phyloP scores from a whole-genome alignment of 1,140 invertebrate species.

The Philopotamus ludificatus region DNA sequence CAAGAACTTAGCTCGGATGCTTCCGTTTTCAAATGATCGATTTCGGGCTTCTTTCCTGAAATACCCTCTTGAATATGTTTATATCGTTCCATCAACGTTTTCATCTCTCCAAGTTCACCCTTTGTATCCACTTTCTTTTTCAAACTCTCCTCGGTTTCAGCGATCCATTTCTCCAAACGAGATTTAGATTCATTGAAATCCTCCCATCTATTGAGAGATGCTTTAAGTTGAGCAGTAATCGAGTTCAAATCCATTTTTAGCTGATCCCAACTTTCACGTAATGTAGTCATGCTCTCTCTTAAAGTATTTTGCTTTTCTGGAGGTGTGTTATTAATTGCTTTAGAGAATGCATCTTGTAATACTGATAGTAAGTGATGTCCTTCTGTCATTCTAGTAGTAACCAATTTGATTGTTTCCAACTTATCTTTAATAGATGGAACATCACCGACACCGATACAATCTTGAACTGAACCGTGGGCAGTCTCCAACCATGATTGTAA shows the following conservation, averaged over 20 bases:
- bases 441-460: slow-evolving; percentile 79
- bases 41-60: slow-evolving; percentile 67
- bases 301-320: slow-evolving; percentile 76
- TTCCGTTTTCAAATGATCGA: slow-evolving; percentile 70
- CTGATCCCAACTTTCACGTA: slow-evolving; percentile 80
- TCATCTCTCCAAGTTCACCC: slow-evolving; percentile 87
- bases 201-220: slow-evolving; percentile 74
- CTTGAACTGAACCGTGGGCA: slow-evolving; percentile 75
- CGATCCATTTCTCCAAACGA: slow-evolving; percentile 71
- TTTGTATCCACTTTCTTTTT: slow-evolving; percentile 66
- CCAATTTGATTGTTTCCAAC: slow-evolving; percentile 72
- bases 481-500: slow-evolving; percentile 78
- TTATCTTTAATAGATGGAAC: slow-evolving; percentile 77
- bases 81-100: slow-evolving; percentile 82
- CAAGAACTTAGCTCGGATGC: slow-evolving; percentile 69
- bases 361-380: slow-evolving; percentile 81
- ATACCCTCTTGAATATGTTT: slow-evolving; percentile 77
- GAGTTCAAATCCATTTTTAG: slow-evolving; percentile 78
- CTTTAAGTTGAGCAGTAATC: slow-evolving; percentile 74
- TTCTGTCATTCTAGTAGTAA: slow-evolving; percentile 76
- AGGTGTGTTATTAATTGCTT: slow-evolving; percentile 78
- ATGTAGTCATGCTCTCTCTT: slow-evolving; percentile 69
- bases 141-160: slow-evolving; percentile 63
- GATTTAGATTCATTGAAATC: slow-evolving; percentile 73
- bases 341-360: slow-evolving; percentile 80